Evolutionary conservation across 1,140 invertebrate genomes (phyloP).

Genomic region (Galleria mellonella): DNA sequence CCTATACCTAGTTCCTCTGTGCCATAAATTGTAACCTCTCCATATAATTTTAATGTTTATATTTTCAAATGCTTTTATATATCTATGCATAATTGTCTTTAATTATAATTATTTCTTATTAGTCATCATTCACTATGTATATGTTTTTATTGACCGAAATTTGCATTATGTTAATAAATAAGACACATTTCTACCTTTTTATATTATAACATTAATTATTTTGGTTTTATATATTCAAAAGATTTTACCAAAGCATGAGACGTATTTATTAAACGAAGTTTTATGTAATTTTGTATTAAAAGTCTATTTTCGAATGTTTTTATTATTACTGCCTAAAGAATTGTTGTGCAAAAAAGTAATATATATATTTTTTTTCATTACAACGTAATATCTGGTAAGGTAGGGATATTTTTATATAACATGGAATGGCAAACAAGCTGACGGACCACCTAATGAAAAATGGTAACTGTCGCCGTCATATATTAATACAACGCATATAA

Average conservation of each 20-base stretch:
- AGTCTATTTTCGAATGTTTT: conserved; percentile 45
- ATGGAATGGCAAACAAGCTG: too few species aligned
- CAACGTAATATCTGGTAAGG: too few species aligned
- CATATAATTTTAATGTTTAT: conserved; percentile 39
- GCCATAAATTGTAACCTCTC: conserved; percentile 59
- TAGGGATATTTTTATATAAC: too few species aligned
- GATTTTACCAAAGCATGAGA: conserved; percentile 48
- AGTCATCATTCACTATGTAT: conserved; percentile 32
- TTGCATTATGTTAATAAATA: conserved; percentile 20
- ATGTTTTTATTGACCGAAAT: conserved; percentile 33
- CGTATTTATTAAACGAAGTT: conserved; percentile 46
- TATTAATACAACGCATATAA: too few species aligned
- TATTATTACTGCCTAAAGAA: conserved; percentile 3
- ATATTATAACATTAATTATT: conserved; percentile 20
- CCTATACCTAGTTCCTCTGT: conserved; percentile 56
- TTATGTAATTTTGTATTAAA: conserved; percentile 60
- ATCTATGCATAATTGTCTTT: conserved; percentile 45
- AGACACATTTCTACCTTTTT: conserved; percentile 16
- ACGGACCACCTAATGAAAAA: too few species aligned
- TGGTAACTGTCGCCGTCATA: too few species aligned
- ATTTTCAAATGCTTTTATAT: conserved; percentile 58
- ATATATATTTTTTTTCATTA: too few species aligned
- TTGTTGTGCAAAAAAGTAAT: too few species aligned
- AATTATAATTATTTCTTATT: conserved; percentile 45
- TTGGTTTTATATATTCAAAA: conserved; percentile 32